A percentile compares a stretch with the other conserved stretches of the same genome.
These are phyloP conservation scores for Oppia nitens DNA, from an alignment of 1,140 invertebrate species.

Conservation along the genomic window DNA sequence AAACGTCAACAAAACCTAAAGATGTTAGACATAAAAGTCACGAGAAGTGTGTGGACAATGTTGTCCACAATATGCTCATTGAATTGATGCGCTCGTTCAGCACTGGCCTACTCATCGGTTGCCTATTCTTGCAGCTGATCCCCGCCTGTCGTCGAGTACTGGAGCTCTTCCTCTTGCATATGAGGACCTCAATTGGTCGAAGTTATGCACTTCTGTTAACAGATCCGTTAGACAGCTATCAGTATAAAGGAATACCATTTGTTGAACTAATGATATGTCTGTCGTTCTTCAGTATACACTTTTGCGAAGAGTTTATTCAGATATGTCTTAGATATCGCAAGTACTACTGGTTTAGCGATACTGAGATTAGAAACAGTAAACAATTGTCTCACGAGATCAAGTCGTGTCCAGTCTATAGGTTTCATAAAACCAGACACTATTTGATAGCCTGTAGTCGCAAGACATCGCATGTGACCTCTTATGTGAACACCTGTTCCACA, in stretches of 20 bases:
- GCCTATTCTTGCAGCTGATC: conserved; percentile 1
- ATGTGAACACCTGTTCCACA: neutral
- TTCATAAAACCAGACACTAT: conserved; percentile 7
- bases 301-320: conserved; percentile 7
- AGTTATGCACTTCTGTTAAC: neutral
- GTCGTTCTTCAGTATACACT: conserved; percentile 7
- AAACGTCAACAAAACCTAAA: too few relatives aligned
- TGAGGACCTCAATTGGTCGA: neutral
- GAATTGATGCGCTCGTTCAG: conserved; percentile 8
- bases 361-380: neutral
- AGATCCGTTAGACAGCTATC: neutral
- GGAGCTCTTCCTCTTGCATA: neutral
- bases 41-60: neutral
- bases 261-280: conserved; percentile 11
- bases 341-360: conserved; percentile 8
- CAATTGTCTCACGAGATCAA: neutral
- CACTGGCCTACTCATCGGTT: conserved; percentile 2
- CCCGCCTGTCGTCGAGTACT: neutral
- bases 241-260: conserved; percentile 1
- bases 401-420: conserved; percentile 3
- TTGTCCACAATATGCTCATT: neutral
- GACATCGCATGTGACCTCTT: neutral
- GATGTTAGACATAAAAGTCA: neutral
- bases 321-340: conserved; percentile 11
- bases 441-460: conserved; percentile 11